Percentiles rank a stretch among this genome's conserved stretches.
These are phyloP conservation scores for Trichogramma dendrolimi DNA, from an alignment of 2,888 invertebrate genomes.

Conservation along the genomic window DNA sequence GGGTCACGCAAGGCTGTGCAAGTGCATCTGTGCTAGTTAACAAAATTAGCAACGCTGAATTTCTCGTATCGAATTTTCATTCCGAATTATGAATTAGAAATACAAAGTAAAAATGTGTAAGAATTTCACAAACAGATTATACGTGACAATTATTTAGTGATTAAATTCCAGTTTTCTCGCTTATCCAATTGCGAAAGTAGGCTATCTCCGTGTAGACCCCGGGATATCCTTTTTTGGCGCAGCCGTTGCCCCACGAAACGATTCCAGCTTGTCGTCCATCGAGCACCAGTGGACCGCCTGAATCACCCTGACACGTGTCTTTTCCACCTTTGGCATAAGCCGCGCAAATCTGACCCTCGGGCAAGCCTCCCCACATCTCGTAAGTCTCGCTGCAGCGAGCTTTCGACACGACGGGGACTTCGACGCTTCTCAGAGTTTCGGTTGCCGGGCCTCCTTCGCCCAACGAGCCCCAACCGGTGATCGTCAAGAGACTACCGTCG, in stretches of 20 bases:
- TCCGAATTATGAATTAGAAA: not conserved
- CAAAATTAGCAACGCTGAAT: too few species aligned
- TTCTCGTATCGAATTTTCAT: too few species aligned
- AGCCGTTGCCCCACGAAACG: slow-evolving; percentile 57
- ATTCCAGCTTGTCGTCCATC: slow-evolving; percentile 52
- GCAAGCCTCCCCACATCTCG: slow-evolving; percentile 50
- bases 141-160: slow-evolving; percentile 37
- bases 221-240: slow-evolving; percentile 52
- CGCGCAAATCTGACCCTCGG: slow-evolving; percentile 57
- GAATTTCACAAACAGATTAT: not conserved
- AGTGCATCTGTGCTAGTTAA: too few species aligned
- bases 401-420: not conserved
- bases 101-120: not conserved
- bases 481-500: not conserved
- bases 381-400: not conserved
- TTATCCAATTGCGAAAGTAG: slow-evolving; percentile 49
- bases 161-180: slow-evolving; percentile 16
- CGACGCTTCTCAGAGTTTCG: slow-evolving; percentile 27
- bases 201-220: slow-evolving; percentile 53
- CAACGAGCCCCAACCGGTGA: slow-evolving; percentile 6
- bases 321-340: slow-evolving; percentile 57
- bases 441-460: not conserved
- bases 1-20: too few species aligned
- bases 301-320: slow-evolving; percentile 52
- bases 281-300: slow-evolving; percentile 54